These are phyloP conservation scores for Oncorhynchus clarkii DNA, from an alignment of 2,113 vertebrate species.

Conservation along the genomic window DNA sequence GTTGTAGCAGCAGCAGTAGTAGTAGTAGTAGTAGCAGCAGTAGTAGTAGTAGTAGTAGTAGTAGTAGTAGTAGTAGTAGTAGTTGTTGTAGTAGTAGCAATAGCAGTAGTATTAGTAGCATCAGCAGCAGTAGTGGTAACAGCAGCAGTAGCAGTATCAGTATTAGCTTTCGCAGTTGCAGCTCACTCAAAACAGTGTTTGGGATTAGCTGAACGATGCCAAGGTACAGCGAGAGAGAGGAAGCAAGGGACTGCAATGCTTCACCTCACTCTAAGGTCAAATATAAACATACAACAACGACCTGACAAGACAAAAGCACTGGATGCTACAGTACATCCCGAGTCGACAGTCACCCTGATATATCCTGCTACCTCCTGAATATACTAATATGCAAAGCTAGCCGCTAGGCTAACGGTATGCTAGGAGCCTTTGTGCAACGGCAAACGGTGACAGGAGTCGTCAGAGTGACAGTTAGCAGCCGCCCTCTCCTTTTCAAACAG, in stretches of 20 bases:
- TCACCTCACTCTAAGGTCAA: no score
- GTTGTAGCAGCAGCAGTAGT: no score
- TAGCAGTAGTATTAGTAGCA: no score
- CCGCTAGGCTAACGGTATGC: not conserved
- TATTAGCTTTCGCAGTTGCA: constrained; percentile 29
- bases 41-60: no score
- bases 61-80: no score
- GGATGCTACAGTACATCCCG: not conserved
- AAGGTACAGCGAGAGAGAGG: constrained; percentile 12
- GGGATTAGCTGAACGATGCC: constrained; percentile 27
- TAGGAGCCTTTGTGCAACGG: not conserved
- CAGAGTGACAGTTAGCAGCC: not conserved
- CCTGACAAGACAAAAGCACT: not conserved
- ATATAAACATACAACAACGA: not conserved
- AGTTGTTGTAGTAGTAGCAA: no score
- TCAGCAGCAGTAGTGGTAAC: no score
- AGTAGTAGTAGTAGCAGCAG: no score
- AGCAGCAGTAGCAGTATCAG: no score
- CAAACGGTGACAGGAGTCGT: not conserved
- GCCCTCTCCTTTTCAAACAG: constrained; percentile 39
- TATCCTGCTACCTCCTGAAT: not conserved
- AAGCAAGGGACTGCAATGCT: not conserved
- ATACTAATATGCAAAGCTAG: not conserved
- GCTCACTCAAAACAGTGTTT: constrained; percentile 32
- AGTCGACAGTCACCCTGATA: not conserved